phyloP scores from a whole-genome alignment of 2,113 vertebrate genomes.

The Petrocephalus zakoni region DNA sequence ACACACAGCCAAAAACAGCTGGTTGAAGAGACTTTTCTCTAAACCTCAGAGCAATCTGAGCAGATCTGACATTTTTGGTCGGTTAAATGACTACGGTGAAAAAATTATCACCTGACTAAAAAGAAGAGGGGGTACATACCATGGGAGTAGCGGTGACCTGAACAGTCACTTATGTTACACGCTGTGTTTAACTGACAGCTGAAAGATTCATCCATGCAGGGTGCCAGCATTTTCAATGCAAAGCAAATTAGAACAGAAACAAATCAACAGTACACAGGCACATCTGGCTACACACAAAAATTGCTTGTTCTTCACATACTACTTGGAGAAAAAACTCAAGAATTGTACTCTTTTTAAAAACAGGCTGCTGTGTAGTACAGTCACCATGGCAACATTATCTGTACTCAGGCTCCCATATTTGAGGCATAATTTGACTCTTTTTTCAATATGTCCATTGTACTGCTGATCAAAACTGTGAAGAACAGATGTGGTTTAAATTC shows the following conservation, averaged over 20 bases:
- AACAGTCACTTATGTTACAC: not conserved
- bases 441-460: not conserved
- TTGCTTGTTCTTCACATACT: not conserved
- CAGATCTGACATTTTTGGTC: not conserved
- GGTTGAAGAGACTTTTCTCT: not conserved
- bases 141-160: not conserved
- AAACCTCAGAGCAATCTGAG: not conserved
- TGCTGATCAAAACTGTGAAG: not conserved
- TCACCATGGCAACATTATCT: constrained; percentile 9
- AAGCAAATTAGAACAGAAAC: not conserved
- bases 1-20: not conserved
- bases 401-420: not conserved
- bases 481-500: not conserved
- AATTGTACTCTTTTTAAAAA: not conserved
- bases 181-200: not conserved
- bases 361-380: not conserved
- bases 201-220: not conserved
- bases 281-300: not conserved
- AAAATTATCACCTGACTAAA: not conserved
- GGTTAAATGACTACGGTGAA: not conserved
- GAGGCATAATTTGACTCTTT: not conserved
- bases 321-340: not conserved
- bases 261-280: not conserved
- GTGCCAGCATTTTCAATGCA: not conserved
- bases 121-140: not conserved